Percentiles rank a stretch among this genome's conserved stretches.
phyloP scores from a whole-genome alignment of 2,797 vertebrate genomes.

The Macropus fuliginosus region DNA sequence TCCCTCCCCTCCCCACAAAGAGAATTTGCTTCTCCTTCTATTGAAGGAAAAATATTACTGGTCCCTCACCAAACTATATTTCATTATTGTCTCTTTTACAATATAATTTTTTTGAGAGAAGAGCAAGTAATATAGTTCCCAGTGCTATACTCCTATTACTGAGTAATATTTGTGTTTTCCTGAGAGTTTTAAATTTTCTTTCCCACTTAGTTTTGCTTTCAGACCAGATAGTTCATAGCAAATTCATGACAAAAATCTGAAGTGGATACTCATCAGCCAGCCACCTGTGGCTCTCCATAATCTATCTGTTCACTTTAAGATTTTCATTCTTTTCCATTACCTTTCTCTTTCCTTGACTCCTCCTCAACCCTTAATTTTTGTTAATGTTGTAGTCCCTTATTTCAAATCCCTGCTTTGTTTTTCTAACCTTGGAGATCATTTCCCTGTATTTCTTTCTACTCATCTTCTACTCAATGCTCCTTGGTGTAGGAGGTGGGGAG shows the following conservation, averaged over 20 bases:
- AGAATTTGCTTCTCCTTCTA: not conserved
- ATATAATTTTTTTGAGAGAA: not conserved
- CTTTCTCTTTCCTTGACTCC: not conserved
- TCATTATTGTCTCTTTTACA: not conserved
- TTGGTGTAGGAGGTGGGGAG: not conserved
- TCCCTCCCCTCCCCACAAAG: accelerated
- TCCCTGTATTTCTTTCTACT: not conserved
- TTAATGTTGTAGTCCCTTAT: not conserved
- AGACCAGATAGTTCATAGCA: not conserved
- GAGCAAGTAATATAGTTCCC: not conserved
- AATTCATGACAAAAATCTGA: not conserved
- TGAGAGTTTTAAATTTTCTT: not conserved
- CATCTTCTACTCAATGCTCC: not conserved
- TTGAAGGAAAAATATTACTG: not conserved
- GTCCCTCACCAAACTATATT: not conserved
- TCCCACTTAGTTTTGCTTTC: not conserved
- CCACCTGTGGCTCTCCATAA: not conserved
- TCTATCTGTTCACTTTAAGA: not conserved
- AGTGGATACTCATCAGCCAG: not conserved
- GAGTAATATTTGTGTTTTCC: not conserved
- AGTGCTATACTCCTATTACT: not conserved
- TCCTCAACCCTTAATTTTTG: too few relatives aligned
- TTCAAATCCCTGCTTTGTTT: not conserved
- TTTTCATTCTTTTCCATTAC: not conserved
- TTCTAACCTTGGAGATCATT: not conserved